Conservation (phyloP, 37 sponge, comb jelly and placozoan species). For the Oopsacas minuta region DNA sequence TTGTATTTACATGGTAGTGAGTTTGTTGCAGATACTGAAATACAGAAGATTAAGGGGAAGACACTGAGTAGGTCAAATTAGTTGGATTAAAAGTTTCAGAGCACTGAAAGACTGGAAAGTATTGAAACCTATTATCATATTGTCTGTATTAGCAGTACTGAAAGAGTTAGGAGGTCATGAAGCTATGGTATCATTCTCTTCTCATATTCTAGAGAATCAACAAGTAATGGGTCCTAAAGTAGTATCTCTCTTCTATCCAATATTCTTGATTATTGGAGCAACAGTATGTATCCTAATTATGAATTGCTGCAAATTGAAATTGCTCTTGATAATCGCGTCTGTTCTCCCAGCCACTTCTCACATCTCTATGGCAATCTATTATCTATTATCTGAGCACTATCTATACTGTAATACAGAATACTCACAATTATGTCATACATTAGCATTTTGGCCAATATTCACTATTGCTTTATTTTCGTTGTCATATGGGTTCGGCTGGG, state of each 20-base stretch:
- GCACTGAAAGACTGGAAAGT: background rate
- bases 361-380: background rate
- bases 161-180: conserved; percentile 11
- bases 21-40: background rate
- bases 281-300: background rate
- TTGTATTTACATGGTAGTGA: background rate
- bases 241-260: conserved; percentile 13
- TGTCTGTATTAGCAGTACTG: background rate
- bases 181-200: background rate
- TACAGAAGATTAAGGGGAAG: background rate
- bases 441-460: background rate
- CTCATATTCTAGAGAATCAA: background rate
- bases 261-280: background rate
- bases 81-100: background rate
- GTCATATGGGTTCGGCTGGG: background rate
- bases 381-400: background rate
- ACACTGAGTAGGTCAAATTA: background rate
- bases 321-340: background rate
- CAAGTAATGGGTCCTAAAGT: conserved; percentile 12
- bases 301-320: background rate
- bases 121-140: background rate
- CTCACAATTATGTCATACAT: background rate
- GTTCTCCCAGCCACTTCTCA: background rate
- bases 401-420: background rate
- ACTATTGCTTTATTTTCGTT: background rate